Conservation (phyloP, 2,888 invertebrate species). For the Synergus gifuensis region DNA sequence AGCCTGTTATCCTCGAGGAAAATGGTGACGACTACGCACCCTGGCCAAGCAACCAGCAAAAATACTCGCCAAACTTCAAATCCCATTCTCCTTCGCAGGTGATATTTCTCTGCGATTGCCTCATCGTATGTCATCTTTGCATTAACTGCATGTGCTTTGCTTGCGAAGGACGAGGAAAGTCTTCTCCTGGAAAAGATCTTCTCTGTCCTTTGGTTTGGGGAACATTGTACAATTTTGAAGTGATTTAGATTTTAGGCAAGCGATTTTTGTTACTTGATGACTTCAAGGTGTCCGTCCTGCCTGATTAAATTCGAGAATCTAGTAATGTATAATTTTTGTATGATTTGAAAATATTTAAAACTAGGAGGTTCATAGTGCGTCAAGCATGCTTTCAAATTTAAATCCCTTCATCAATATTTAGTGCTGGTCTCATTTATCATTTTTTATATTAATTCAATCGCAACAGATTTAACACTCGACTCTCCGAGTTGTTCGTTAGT, state of each 20-base stretch:
- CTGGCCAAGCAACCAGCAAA: conserved; percentile 71
- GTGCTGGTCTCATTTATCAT: background rate
- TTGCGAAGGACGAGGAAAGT: background rate
- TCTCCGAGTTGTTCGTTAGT: background rate
- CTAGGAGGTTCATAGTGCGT: background rate
- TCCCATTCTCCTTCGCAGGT: conserved; percentile 78
- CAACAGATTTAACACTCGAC: background rate
- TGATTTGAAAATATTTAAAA: background rate
- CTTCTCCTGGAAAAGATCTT: background rate
- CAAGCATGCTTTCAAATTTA: background rate
- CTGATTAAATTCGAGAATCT: too few relatives aligned
- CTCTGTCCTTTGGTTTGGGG: background rate
- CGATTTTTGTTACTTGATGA: background rate
- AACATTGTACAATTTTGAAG: background rate
- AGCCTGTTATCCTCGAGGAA: conserved; percentile 83
- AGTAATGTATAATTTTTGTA: too few relatives aligned
- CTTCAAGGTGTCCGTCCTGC: background rate
- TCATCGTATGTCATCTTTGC: conserved; percentile 37
- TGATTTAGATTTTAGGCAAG: background rate
- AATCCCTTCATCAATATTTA: background rate
- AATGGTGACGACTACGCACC: conserved; percentile 80
- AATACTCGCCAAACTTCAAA: conserved; percentile 77
- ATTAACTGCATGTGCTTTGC: conserved; percentile 25
- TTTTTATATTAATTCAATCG: background rate
- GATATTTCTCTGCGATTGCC: conserved; percentile 42